These are phyloP conservation scores for Microchirus variegatus DNA, from an alignment of 2,797 vertebrate species.

Conservation along the genomic window DNA sequence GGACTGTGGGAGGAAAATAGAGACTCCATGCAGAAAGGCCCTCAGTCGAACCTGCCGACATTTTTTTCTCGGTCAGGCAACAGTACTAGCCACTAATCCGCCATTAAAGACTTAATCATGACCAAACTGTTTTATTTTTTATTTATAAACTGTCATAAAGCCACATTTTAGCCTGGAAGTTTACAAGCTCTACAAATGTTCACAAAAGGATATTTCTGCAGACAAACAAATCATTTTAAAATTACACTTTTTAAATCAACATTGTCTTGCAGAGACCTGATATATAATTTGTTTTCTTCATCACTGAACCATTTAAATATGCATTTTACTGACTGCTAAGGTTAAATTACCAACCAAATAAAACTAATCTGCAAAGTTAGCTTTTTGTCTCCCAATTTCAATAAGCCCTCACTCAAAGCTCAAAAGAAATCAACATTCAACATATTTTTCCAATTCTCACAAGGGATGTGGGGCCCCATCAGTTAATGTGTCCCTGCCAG, in stretches of 20 bases:
- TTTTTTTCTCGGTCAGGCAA: too few species aligned
- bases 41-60: too few species aligned
- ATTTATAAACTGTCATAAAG: neutral
- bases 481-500: constrained; percentile 55
- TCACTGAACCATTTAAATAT: constrained; percentile 15
- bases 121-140: too few species aligned
- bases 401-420: constrained; percentile 35
- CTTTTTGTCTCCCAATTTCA: constrained; percentile 41
- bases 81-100: too few species aligned
- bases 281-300: constrained; percentile 17
- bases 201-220: neutral
- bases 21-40: too few species aligned
- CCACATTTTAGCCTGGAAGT: neutral
- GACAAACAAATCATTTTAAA: too few species aligned
- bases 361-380: neutral
- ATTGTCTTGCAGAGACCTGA: constrained; percentile 3
- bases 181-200: neutral
- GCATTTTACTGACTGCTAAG: constrained; percentile 3
- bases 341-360: constrained; percentile 18
- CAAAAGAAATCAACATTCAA: constrained; percentile 41
- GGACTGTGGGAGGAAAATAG: too few species aligned
- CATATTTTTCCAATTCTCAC: constrained; percentile 43
- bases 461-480: constrained; percentile 57
- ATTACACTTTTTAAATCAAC: too few species aligned
- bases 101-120: too few species aligned